A percentile compares a stretch with the other conserved stretches of the same genome.
phyloP scores from a whole-genome alignment of 2,888 invertebrate genomes.

The Cerceris ruficornis region DNA sequence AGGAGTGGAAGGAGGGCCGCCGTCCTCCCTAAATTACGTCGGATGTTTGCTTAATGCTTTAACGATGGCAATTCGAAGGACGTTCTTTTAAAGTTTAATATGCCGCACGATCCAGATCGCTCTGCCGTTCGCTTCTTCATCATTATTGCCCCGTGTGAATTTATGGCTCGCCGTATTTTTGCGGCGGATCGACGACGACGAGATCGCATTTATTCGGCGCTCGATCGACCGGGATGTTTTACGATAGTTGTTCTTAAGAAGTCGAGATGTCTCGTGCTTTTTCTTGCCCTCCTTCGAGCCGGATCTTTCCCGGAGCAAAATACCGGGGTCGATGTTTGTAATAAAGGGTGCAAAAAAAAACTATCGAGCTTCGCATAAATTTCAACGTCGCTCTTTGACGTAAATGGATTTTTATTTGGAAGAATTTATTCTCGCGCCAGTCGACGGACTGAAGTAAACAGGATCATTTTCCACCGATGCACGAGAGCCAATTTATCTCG shows the following conservation, averaged over 20 bases:
- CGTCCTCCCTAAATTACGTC: slow-evolving; percentile 28
- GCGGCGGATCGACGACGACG: slow-evolving; percentile 34
- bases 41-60: slow-evolving; percentile 35
- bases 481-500: no score
- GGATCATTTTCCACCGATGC: not conserved
- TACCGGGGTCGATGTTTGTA: slow-evolving; percentile 51
- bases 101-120: slow-evolving; percentile 22
- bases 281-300: not conserved
- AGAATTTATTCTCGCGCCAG: slow-evolving; percentile 5
- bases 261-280: slow-evolving; percentile 29
- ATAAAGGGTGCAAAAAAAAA: slow-evolving; percentile 46
- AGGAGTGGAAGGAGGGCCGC: not conserved
- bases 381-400: slow-evolving; percentile 10
- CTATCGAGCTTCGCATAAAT: slow-evolving; percentile 37
- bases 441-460: not conserved
- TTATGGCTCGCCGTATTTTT: slow-evolving; percentile 36
- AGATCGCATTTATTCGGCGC: slow-evolving; percentile 41
- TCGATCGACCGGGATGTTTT: slow-evolving; percentile 21
- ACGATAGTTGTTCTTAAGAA: slow-evolving; percentile 30
- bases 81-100: slow-evolving; percentile 43
- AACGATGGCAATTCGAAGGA: slow-evolving; percentile 24
- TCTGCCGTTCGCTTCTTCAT: slow-evolving; percentile 32
- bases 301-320: not conserved
- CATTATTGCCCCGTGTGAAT: slow-evolving; percentile 39
- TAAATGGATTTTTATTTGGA: slow-evolving; percentile 37